Percentiles rank a stretch among this genome's conserved stretches.
These are phyloP conservation scores for Cheumatopsyche charites DNA, from an alignment of 1,140 invertebrate genomes.

Conservation along the genomic window DNA sequence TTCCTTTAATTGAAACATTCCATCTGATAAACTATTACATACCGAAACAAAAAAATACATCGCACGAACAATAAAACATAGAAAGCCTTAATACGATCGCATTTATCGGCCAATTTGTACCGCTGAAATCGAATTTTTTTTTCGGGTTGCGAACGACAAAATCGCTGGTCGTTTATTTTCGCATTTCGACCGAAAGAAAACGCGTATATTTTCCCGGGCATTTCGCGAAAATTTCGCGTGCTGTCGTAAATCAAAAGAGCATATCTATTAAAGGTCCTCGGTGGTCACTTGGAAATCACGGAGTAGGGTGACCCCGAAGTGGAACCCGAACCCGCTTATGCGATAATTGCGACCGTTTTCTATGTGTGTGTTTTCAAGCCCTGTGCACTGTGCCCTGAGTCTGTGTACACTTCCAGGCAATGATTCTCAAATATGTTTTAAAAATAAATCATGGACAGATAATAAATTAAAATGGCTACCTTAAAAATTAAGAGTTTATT, in stretches of 20 bases:
- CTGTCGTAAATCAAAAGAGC: conserved; percentile 39
- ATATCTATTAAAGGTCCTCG: conserved; percentile 43
- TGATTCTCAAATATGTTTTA: conserved; percentile 7
- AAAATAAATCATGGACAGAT: too few relatives aligned
- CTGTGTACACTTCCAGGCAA: neutral
- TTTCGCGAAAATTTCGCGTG: neutral
- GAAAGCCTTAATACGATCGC: too few relatives aligned
- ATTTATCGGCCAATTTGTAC: too few relatives aligned
- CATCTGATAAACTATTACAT: too few relatives aligned
- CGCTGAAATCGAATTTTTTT: too few relatives aligned
- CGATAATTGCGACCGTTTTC: neutral
- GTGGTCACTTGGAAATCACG: conserved; percentile 45
- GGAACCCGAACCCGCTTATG: conserved; percentile 4
- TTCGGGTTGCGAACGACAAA: too few relatives aligned
- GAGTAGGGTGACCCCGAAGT: neutral
- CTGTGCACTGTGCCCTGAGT: neutral
- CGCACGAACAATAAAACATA: too few relatives aligned
- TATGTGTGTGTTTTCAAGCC: neutral
- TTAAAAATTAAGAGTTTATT: too few relatives aligned
- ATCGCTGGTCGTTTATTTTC: conserved; percentile 17
- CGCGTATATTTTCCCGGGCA: neutral
- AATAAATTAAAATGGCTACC: too few relatives aligned
- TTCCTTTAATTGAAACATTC: too few relatives aligned
- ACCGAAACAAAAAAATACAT: too few relatives aligned
- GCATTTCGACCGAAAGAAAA: conserved; percentile 20